These are phyloP conservation scores for Leptobrachium leishanense DNA, from an alignment of 2,113 vertebrate species.

Conservation along the genomic window DNA sequence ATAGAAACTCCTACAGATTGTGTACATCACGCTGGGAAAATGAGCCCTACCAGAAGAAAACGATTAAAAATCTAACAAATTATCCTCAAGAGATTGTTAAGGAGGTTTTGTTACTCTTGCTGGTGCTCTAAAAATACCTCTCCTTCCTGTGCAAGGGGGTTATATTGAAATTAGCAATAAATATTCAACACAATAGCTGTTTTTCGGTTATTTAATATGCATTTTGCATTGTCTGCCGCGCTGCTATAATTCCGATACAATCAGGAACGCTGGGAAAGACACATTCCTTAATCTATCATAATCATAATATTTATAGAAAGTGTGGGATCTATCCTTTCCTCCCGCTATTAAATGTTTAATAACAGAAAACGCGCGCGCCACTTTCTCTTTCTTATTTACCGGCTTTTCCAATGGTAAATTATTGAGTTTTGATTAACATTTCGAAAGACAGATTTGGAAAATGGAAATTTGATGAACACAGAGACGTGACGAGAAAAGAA, in stretches of 20 bases:
- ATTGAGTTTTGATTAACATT: no score
- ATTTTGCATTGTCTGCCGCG: constrained; percentile 14
- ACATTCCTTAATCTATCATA: constrained; percentile 36
- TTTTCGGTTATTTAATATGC: constrained; percentile 40
- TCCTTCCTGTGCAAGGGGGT: constrained; percentile 54
- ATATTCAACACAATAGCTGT: constrained; percentile 32
- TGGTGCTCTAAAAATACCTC: constrained; percentile 61
- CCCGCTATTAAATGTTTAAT: not conserved
- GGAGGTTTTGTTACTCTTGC: constrained; percentile 63
- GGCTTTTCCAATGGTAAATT: no score
- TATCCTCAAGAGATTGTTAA: constrained; percentile 65
- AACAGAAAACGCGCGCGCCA: no score
- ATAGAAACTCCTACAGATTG: constrained; percentile 65
- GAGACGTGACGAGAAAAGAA: no score
- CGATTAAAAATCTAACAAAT: constrained; percentile 67
- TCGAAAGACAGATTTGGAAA: no score
- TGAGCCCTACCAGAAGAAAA: constrained; percentile 67
- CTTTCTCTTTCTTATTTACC: no score
- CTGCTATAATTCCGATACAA: constrained; percentile 13
- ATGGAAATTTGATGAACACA: no score
- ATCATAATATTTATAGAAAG: constrained; percentile 33
- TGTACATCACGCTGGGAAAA: constrained; percentile 65
- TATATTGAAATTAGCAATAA: constrained; percentile 36
- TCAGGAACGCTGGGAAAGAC: constrained; percentile 3
- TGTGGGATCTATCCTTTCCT: not conserved